Percentiles rank a stretch among this genome's conserved stretches.
Conservation (phyloP, 2,888 invertebrate genomes). For the Drosophila quinaria region DNA sequence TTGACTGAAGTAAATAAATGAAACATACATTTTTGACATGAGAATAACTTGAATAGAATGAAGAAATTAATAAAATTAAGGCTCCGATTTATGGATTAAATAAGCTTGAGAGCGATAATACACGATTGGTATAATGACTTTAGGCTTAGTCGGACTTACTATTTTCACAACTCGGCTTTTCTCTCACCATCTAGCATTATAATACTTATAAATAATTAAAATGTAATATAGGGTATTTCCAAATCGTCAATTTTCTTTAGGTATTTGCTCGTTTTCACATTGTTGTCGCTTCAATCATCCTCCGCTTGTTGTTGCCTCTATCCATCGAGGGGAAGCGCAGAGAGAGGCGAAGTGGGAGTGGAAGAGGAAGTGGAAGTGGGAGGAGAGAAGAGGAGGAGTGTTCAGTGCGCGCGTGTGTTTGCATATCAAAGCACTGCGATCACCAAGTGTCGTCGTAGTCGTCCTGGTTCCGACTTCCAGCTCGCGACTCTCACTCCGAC, state of each 20-base stretch:
- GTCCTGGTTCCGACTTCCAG: constrained; percentile 1
- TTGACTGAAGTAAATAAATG: too few relatives aligned
- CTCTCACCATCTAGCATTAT: too few relatives aligned
- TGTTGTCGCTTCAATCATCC: constrained; percentile 22
- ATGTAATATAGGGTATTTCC: neutral
- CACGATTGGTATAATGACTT: too few relatives aligned
- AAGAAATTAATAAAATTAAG: too few relatives aligned
- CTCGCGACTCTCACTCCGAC: neutral
- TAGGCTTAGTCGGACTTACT: too few relatives aligned
- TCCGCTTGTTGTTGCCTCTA: constrained; percentile 7
- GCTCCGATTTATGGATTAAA: too few relatives aligned
- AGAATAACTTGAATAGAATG: too few relatives aligned
- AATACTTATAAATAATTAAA: neutral
- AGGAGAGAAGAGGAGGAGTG: neutral
- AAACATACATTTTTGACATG: too few relatives aligned
- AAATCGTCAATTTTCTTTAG: neutral
- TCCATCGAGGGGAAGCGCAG: neutral
- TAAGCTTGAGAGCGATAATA: too few relatives aligned
- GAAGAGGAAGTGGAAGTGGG: neutral
- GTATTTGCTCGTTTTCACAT: neutral
- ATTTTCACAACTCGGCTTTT: too few relatives aligned
- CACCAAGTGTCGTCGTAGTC: constrained; percentile 61
- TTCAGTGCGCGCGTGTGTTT: constrained; percentile 62
- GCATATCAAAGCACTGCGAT: constrained; percentile 69
- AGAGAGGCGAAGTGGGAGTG: neutral